phyloP scores from a whole-genome alignment of 2,888 invertebrate genomes.

The Smittia aterrima region DNA sequence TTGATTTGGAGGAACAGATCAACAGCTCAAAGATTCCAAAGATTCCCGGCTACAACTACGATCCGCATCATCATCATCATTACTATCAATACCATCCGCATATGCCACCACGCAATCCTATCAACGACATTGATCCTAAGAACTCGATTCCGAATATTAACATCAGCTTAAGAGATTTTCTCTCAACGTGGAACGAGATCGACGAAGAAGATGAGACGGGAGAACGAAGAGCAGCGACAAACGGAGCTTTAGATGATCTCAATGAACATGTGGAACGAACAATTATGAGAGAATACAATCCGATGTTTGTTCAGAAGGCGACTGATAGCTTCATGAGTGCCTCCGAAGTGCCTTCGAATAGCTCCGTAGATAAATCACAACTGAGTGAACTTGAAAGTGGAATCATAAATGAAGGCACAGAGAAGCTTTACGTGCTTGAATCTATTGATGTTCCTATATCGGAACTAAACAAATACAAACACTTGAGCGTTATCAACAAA shows the following conservation, averaged over 20 bases:
- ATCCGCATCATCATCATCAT: conserved; percentile 25
- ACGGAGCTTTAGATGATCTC: background rate
- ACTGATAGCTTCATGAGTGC: conserved; percentile 46
- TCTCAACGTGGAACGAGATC: conserved; percentile 52
- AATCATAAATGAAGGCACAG: conserved; percentile 30
- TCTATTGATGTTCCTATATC: conserved; percentile 44
- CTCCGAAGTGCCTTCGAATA: conserved; percentile 46
- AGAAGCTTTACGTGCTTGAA: conserved; percentile 44
- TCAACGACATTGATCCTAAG: background rate
- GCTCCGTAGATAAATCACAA: conserved; percentile 50
- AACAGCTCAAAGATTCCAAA: conserved; percentile 42
- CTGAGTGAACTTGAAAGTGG: conserved; percentile 43
- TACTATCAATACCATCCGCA: conserved; percentile 34
- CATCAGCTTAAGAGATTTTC: conserved; percentile 51
- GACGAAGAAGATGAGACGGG: conserved; percentile 29
- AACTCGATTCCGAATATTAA: conserved; percentile 24
- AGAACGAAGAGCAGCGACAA: background rate
- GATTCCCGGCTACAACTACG: conserved; percentile 13
- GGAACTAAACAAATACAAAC: conserved; percentile 43
- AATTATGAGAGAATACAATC: conserved; percentile 38
- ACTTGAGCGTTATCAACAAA: conserved; percentile 43
- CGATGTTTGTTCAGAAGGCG: conserved; percentile 41
- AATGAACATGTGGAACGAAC: conserved; percentile 33
- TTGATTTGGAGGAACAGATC: conserved; percentile 42
- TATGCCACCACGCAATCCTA: background rate